Evolutionary conservation across 64 coral and sea anemone genomes (phyloP).

Genomic region (Dendronephthya gigantea): DNA sequence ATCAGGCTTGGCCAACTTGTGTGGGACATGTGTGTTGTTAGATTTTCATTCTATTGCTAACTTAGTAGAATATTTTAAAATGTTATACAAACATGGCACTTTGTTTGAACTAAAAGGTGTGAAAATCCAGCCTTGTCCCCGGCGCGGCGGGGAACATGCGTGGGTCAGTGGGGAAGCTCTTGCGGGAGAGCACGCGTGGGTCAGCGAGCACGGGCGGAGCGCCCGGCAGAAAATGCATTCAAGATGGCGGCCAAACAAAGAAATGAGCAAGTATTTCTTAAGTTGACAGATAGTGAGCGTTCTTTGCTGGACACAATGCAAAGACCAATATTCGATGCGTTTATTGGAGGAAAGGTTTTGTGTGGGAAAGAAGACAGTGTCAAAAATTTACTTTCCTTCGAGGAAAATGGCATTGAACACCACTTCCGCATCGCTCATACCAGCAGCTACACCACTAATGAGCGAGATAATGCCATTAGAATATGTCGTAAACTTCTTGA

Average conservation of each 20-base stretch:
- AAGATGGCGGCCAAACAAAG: slow-evolving; percentile 2
- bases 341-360: not conserved
- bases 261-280: not conserved
- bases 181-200: not conserved
- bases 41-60: not conserved
- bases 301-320: not conserved
- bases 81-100: not conserved
- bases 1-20: not conserved
- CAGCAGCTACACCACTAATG: not conserved
- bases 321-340: slow-evolving; percentile 12
- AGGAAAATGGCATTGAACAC: slow-evolving; percentile 8
- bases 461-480: not conserved
- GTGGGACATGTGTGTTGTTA: not conserved
- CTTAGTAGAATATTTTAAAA: not conserved
- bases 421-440: not conserved
- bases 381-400: not conserved
- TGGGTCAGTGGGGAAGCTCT: not conserved
- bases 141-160: not conserved
- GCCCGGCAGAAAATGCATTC: slow-evolving; percentile 13
- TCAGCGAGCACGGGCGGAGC: not conserved
- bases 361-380: not conserved
- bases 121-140: not conserved
- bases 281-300: not conserved
- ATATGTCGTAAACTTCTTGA: not conserved
- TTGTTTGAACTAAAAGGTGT: not conserved